phyloP scores from a whole-genome alignment of 2,888 invertebrate genomes.

The Ormyrus labotus region DNA sequence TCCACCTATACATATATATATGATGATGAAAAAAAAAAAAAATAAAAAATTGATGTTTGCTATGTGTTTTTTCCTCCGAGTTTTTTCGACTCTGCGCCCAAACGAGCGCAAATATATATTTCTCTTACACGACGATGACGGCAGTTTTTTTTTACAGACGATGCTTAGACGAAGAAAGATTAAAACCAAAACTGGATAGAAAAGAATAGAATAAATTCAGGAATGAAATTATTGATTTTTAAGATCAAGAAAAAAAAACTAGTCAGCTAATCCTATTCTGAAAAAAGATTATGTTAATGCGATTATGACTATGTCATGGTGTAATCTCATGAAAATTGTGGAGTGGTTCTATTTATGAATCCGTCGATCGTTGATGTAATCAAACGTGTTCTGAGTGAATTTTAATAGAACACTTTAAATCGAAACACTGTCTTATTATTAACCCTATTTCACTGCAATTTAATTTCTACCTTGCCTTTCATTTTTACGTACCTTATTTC shows the following conservation, averaged over 20 bases:
- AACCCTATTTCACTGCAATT: not conserved
- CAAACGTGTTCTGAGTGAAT: constrained; percentile 72
- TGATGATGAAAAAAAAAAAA: constrained; percentile 43
- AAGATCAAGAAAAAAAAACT: not conserved
- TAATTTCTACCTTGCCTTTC: not conserved
- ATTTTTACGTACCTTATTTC: not conserved
- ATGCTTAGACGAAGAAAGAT: no score
- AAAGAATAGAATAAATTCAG: no score
- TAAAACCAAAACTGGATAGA: no score
- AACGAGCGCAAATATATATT: constrained; percentile 38
- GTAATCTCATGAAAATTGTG: constrained; percentile 70
- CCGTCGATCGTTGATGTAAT: constrained; percentile 73
- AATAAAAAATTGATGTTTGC: constrained; percentile 50
- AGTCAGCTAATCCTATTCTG: constrained; percentile 41
- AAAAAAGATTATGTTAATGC: constrained; percentile 51
- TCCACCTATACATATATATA: constrained; percentile 44
- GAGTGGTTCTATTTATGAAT: constrained; percentile 70
- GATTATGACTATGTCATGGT: constrained; percentile 62
- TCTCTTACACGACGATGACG: constrained; percentile 48
- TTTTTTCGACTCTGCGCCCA: constrained; percentile 45
- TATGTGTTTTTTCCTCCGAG: constrained; percentile 51
- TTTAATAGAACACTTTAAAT: constrained; percentile 72
- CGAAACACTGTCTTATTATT: constrained; percentile 46
- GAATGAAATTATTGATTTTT: no score
- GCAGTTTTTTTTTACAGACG: not conserved